Percentiles rank a stretch among this genome's conserved stretches.
phyloP scores from a whole-genome alignment of 2,797 vertebrate genomes.

The Prionace glauca region DNA sequence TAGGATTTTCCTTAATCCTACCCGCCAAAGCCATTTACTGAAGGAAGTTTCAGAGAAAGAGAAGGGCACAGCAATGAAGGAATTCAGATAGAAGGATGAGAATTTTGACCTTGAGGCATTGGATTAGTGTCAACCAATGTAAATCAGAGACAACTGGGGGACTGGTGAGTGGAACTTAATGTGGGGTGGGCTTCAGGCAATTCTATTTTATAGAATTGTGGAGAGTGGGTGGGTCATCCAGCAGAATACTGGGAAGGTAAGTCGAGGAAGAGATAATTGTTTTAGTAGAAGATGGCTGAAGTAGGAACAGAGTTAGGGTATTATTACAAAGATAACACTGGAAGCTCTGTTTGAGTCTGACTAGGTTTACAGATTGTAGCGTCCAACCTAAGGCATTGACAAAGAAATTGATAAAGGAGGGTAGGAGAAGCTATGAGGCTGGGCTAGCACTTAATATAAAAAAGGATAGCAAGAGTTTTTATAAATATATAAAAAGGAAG shows the following conservation, averaged over 20 bases:
- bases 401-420: too few relatives aligned
- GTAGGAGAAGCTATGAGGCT: too few relatives aligned
- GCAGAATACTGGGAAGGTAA: not conserved
- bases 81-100: not conserved
- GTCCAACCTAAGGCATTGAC: not conserved
- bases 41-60: not conserved
- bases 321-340: not conserved
- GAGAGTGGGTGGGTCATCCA: not conserved
- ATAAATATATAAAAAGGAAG: too few relatives aligned
- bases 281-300: not conserved
- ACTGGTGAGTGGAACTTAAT: not conserved
- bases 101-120: not conserved
- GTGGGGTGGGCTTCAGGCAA: not conserved
- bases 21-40: too few relatives aligned
- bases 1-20: too few relatives aligned
- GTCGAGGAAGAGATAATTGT: not conserved
- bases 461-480: too few relatives aligned
- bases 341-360: not conserved
- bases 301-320: not conserved
- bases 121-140: not conserved
- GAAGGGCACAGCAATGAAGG: not conserved
- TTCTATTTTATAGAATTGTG: not conserved
- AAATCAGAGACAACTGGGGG: too few relatives aligned
- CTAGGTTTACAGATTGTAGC: not conserved
- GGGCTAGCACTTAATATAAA: too few relatives aligned